Percentiles rank a stretch among this genome's conserved stretches.
These are phyloP conservation scores for Euwallacea fornicatus DNA, from an alignment of 1,140 invertebrate genomes.

Conservation along the genomic window DNA sequence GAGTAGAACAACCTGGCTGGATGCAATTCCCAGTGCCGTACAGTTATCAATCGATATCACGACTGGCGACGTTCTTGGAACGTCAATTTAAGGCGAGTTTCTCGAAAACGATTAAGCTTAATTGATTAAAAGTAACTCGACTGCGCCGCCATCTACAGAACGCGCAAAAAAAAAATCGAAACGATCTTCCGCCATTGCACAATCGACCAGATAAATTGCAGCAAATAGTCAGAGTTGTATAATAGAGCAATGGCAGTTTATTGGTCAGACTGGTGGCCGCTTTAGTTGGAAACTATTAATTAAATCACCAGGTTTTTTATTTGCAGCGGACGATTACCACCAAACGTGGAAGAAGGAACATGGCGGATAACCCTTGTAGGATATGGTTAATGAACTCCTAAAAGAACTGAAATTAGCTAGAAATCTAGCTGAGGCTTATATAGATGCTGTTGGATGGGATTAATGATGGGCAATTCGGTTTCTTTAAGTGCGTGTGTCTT, in stretches of 20 bases:
- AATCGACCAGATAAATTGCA: slow-evolving; percentile 33
- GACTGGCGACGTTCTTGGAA: slow-evolving; percentile 23
- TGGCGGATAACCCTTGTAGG: neutral
- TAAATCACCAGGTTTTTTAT: slow-evolving; percentile 15
- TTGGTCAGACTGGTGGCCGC: slow-evolving; percentile 21
- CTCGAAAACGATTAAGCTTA: slow-evolving; percentile 38
- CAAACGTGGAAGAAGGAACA: slow-evolving; percentile 5
- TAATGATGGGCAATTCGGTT: slow-evolving; percentile 15
- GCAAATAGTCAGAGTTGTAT: slow-evolving; percentile 32
- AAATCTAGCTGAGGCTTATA: slow-evolving; percentile 17
- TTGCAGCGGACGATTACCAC: neutral
- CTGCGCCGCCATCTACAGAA: slow-evolving; percentile 40
- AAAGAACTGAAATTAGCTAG: slow-evolving; percentile 18
- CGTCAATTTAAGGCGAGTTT: slow-evolving; percentile 35
- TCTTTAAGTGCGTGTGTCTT: neutral
- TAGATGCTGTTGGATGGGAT: slow-evolving; percentile 2
- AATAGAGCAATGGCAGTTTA: slow-evolving; percentile 40
- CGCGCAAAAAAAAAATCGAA: slow-evolving; percentile 39
- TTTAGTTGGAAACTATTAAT: slow-evolving; percentile 32
- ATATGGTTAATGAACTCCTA: slow-evolving; percentile 16
- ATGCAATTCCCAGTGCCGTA: slow-evolving; percentile 22
- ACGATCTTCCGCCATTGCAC: slow-evolving; percentile 38
- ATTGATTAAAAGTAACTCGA: slow-evolving; percentile 40
- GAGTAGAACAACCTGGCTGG: slow-evolving; percentile 11
- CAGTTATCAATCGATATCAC: slow-evolving; percentile 39